Conservation (phyloP, 2,888 invertebrate genomes). For the Eupsilia transversa region DNA sequence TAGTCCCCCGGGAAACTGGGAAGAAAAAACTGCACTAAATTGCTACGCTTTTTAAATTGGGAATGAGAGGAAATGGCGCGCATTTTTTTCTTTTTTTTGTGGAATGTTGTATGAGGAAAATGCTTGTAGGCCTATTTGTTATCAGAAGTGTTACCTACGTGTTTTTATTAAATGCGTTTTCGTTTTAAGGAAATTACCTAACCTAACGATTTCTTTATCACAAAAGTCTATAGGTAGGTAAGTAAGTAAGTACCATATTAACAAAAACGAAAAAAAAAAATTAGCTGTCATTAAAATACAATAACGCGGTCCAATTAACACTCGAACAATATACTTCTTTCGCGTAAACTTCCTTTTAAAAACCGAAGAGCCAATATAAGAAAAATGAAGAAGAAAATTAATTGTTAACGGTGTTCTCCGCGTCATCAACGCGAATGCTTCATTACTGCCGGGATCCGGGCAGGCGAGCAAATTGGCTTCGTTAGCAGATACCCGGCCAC, state of each 20-base stretch:
- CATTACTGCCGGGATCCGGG: slow-evolving; percentile 70
- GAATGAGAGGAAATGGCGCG: slow-evolving; percentile 12
- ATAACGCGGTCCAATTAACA: slow-evolving; percentile 24
- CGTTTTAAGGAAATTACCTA: no score
- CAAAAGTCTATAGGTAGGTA: no score
- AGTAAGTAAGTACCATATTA: no score
- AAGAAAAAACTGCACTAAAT: slow-evolving; percentile 43
- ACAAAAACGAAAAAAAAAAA: no score
- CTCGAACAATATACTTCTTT: slow-evolving; percentile 14
- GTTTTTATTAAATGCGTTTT: neutral
- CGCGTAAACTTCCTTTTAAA: slow-evolving; percentile 49
- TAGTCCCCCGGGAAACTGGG: slow-evolving; percentile 55
- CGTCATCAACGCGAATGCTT: slow-evolving; percentile 67
- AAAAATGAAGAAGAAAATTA: slow-evolving; percentile 71
- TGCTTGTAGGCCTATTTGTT: neutral
- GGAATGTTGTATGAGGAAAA: neutral
- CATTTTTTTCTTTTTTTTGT: neutral
- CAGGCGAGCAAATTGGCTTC: slow-evolving; percentile 77
- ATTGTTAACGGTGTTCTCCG: slow-evolving; percentile 67
- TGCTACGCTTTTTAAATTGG: slow-evolving; percentile 56
- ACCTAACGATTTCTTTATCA: no score
- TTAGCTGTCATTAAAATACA: neutral
- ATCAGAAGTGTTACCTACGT: neutral
- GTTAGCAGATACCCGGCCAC: slow-evolving; percentile 72
- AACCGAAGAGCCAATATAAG: slow-evolving; percentile 68